These are phyloP conservation scores for Lophochroa leadbeateri DNA, from an alignment of 2,113 vertebrate genomes.

Conservation along the genomic window DNA sequence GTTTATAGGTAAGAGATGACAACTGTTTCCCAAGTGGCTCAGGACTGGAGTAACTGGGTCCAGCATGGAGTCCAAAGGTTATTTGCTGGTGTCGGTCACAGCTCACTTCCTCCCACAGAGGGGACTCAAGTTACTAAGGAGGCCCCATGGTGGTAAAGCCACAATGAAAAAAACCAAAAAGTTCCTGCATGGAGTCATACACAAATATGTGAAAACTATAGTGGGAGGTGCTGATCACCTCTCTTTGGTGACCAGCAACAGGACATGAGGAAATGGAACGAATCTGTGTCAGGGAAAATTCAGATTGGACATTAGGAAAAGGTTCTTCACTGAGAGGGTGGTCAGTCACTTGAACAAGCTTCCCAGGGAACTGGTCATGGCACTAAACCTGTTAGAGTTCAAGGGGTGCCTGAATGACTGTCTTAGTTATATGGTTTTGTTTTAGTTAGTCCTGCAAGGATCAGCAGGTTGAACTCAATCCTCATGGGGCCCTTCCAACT, in stretches of 20 bases:
- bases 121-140: background rate
- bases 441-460: background rate
- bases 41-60: background rate
- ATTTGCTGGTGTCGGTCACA: background rate
- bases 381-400: background rate
- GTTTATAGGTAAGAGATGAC: background rate
- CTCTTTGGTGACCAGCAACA: background rate
- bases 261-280: background rate
- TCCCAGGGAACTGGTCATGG: background rate
- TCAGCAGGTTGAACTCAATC: background rate
- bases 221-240: background rate
- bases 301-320: background rate
- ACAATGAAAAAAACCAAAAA: background rate
- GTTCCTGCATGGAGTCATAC: background rate
- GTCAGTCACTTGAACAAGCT: background rate
- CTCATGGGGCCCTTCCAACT: background rate
- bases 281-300: background rate
- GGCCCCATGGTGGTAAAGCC: rapidly evolving
- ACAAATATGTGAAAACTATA: background rate
- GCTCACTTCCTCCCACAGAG: background rate
- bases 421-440: background rate
- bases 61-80: background rate
- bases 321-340: background rate
- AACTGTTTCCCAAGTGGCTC: background rate
- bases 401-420: background rate